These are phyloP conservation scores for Dissostichus mawsoni DNA, from an alignment of 2,113 vertebrate genomes.

Conservation along the genomic window DNA sequence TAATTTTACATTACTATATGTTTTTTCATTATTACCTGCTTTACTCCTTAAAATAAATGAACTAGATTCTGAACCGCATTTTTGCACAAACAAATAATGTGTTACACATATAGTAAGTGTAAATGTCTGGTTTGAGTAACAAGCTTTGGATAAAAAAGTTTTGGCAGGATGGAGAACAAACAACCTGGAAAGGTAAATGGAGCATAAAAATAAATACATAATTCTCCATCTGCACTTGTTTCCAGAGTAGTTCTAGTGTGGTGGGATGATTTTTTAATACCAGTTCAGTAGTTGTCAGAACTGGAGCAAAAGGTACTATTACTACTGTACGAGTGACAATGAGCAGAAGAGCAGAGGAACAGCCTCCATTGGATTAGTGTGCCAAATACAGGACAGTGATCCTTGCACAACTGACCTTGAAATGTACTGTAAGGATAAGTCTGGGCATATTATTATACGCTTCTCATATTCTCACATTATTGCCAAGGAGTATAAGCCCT, in stretches of 20 bases:
- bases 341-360: slow-evolving; percentile 14
- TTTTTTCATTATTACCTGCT: background rate
- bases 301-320: slow-evolving; percentile 29
- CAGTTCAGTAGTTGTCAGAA: slow-evolving; percentile 28
- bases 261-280: slow-evolving; percentile 23
- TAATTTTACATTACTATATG: no score
- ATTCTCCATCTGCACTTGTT: slow-evolving; percentile 22
- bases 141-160: slow-evolving; percentile 4
- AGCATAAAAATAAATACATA: slow-evolving; percentile 22
- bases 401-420: background rate
- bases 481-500: slow-evolving; percentile 1
- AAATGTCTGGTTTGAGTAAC: slow-evolving; percentile 4
- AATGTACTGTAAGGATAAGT: background rate
- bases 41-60: background rate
- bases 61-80: no score
- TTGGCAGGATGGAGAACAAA: slow-evolving; percentile 2
- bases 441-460: background rate
- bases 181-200: slow-evolving; percentile 7
- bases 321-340: slow-evolving; percentile 16
- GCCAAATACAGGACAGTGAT: background rate
- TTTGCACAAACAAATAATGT: background rate
- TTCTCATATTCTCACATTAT: background rate
- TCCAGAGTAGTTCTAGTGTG: slow-evolving; percentile 16
- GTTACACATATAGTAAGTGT: background rate
- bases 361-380: slow-evolving; percentile 17